A percentile compares a stretch with the other conserved stretches of the same genome.
Evolutionary conservation across 2,888 invertebrate species (phyloP).

Genomic region (Creontiades dilutus): DNA sequence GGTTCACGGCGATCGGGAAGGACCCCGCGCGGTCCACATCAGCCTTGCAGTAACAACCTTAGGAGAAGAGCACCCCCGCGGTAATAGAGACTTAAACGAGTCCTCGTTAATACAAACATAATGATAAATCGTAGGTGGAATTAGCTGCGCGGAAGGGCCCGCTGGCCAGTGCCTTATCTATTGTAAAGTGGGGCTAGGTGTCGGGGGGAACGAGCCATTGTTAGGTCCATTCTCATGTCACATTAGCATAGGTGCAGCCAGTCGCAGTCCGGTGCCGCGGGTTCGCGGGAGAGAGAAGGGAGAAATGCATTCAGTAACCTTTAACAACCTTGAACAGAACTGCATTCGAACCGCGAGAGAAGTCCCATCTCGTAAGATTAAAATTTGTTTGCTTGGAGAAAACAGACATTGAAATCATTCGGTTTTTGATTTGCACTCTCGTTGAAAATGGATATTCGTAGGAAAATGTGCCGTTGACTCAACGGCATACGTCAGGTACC

Average conservation of each 20-base stretch:
- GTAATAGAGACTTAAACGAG: conserved; percentile 71
- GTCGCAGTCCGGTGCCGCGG: conserved; percentile 41
- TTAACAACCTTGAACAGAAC: conserved; percentile 68
- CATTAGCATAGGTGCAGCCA: conserved; percentile 70
- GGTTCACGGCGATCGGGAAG: background rate
- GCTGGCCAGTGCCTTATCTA: conserved; percentile 69
- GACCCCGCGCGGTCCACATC: conserved; percentile 15
- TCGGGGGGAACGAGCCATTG: conserved; percentile 72
- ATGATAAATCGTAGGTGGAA: conserved; percentile 73
- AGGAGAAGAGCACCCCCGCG: background rate
- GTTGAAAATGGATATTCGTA: no score
- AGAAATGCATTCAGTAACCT: conserved; percentile 69
- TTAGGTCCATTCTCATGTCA: conserved; percentile 70
- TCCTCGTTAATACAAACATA: conserved; percentile 73
- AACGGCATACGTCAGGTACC: no score
- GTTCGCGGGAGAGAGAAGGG: conserved; percentile 9
- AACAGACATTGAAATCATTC: background rate
- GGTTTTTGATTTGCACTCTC: no score
- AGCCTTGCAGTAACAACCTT: background rate
- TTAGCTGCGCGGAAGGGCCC: conserved; percentile 66
- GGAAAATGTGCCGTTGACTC: no score
- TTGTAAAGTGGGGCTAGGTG: conserved; percentile 72
- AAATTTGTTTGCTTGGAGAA: conserved; percentile 1
- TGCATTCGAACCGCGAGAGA: conserved; percentile 45
- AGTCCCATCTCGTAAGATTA: conserved; percentile 12